These are phyloP conservation scores for Athene noctua DNA, from an alignment of 2,113 vertebrate species.

Conservation along the genomic window DNA sequence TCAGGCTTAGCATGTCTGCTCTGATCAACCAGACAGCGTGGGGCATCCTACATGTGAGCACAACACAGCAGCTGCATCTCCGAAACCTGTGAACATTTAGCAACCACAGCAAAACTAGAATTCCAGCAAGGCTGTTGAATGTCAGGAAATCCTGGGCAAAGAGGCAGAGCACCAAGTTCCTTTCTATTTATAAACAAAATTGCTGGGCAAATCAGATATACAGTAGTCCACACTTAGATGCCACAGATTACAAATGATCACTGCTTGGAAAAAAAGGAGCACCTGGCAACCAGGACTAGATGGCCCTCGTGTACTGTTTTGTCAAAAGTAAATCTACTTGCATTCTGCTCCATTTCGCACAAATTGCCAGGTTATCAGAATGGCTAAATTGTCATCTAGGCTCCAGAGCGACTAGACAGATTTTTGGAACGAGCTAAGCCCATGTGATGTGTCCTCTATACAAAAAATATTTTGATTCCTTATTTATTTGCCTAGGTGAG, in stretches of 20 bases:
- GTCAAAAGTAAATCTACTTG: background rate
- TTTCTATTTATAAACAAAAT: constrained; percentile 1
- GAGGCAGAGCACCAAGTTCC: background rate
- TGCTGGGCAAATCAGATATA: background rate
- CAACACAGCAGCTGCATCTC: background rate
- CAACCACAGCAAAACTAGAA: background rate
- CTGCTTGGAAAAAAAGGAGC: background rate
- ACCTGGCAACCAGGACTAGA: background rate
- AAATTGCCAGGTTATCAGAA: background rate
- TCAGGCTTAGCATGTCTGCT: background rate
- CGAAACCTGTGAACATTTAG: background rate
- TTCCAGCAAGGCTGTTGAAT: background rate
- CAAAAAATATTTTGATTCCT: background rate
- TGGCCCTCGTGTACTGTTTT: background rate
- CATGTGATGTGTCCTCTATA: background rate
- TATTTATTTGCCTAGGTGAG: background rate
- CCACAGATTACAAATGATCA: background rate
- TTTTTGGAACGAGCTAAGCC: background rate
- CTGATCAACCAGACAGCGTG: fast-evolving
- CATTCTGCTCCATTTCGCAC: background rate
- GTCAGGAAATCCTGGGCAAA: constrained; percentile 60
- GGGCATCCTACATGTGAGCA: background rate
- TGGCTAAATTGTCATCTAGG: background rate
- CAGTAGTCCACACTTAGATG: background rate
- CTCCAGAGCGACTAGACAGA: background rate